Evolutionary conservation across 2,113 vertebrate genomes (phyloP), one percentile per base, ranked within the genome.

Genomic region (Callithrix jacchus): DNA sequence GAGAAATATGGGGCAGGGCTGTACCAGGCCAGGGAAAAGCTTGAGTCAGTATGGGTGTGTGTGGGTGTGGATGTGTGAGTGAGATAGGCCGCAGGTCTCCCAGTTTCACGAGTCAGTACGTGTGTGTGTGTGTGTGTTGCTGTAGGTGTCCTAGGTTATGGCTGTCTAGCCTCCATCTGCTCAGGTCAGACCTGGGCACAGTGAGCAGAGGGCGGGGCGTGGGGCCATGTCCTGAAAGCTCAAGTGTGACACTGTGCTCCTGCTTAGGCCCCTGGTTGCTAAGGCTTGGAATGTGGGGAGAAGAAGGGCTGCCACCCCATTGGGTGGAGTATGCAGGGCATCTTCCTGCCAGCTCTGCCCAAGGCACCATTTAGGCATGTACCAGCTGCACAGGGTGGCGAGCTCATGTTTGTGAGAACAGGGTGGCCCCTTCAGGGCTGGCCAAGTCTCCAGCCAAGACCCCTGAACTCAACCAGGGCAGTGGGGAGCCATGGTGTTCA

Each of bases 101-200:
- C 14, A 21, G 64, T 17, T 68, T 66, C 58, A 61, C 13, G 20
- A 16, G 40, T 74, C 23, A 14, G 23, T 45, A 45, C 6, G 17
- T 70, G 68, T n/a, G 68, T 7, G 68, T 30, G 61, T 25, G 61
- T 3, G 35, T 40, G 37, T 73, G n/a, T 23, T 6, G 32, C 30
- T 64, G 61, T 64, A 64, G 27, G 14, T 16, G 47, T 80, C 85
- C 74, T 32, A 49, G 37, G 32, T 71, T 80, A 86, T 86, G 3
- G 27, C 74, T 47, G 66, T 80, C 88, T 86, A 4, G 21, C 68
- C 52, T 58, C 61, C 54, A 35, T 74, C 81, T 94, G 94, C 91
- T 87, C 27, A 18, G 77, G 71, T 61, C 66, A 74, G 76, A 85
- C 17, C n/a, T 58, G 17, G 23, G 45, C 25, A 17, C 18, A n/a